These are phyloP conservation scores for Syritta pipiens DNA, from an alignment of 2,888 invertebrate genomes.

Conservation along the genomic window DNA sequence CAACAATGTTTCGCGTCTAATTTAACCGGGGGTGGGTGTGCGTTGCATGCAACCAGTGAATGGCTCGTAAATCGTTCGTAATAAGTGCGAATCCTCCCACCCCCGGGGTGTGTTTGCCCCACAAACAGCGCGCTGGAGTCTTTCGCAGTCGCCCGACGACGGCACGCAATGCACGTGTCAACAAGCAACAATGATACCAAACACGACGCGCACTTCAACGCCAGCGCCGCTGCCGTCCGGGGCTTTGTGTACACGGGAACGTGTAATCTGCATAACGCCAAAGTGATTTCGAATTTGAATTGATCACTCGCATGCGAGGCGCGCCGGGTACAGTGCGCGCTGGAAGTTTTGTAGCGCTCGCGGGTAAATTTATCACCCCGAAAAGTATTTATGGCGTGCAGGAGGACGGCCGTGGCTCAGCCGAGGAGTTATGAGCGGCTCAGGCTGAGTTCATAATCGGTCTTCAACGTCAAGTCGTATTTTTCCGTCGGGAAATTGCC, in stretches of 20 bases:
- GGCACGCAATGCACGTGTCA: slow-evolving; percentile 65
- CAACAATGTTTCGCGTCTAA: slow-evolving; percentile 68
- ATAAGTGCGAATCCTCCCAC: slow-evolving; percentile 68
- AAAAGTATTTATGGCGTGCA: slow-evolving; percentile 11
- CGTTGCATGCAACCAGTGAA: slow-evolving; percentile 61
- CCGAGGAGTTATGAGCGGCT: no score
- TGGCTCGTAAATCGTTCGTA: slow-evolving; percentile 64
- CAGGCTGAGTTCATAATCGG: no score
- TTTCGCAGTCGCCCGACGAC: slow-evolving; percentile 29
- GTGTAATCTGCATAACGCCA: slow-evolving; percentile 61
- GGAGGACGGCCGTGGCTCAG: no score
- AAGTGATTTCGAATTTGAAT: slow-evolving; percentile 55
- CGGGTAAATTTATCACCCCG: slow-evolving; percentile 43
- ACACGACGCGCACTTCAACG: slow-evolving; percentile 26
- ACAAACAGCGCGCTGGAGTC: slow-evolving; percentile 38
- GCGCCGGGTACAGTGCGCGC: not conserved
- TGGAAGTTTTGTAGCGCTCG: slow-evolving; percentile 24
- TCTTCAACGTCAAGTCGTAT: no score
- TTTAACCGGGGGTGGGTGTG: slow-evolving; percentile 36
- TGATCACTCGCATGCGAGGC: slow-evolving; percentile 45
- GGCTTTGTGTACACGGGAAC: slow-evolving; percentile 22
- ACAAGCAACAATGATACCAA: slow-evolving; percentile 67
- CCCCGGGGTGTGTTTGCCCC: slow-evolving; percentile 19
- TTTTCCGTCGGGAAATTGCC: no score
- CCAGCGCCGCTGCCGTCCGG: not conserved